Conservation (phyloP, 2,797 vertebrate genomes). For the Phrynocephalus forsythii region DNA sequence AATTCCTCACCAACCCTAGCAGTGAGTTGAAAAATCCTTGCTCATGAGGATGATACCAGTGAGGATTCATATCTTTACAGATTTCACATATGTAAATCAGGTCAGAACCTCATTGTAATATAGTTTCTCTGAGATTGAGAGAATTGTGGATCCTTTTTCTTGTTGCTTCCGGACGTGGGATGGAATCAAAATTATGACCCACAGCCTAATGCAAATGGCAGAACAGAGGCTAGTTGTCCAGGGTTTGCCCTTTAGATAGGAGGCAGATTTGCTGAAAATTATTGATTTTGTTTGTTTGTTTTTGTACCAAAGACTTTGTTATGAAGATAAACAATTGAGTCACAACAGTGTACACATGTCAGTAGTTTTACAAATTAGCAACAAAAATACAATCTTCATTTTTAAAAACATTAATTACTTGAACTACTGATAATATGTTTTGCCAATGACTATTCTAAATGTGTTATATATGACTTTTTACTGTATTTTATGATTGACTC, state of each 20-base stretch:
- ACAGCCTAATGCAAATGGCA: not conserved
- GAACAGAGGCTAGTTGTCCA: not conserved
- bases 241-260: no score
- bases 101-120: not conserved
- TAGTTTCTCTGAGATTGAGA: not conserved
- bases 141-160: not conserved
- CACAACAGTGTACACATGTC: not conserved
- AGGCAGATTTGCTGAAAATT: not conserved
- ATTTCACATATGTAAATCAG: not conserved
- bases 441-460: no score
- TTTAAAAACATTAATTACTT: no score
- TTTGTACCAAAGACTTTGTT: not conserved
- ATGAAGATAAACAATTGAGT: not conserved
- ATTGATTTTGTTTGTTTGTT: no score
- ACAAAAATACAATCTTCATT: no score
- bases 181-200: slow-evolving; percentile 6
- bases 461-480: no score
- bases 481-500: no score
- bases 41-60: no score
- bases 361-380: not conserved
- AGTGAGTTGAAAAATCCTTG: no score
- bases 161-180: not conserved
- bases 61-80: not conserved
- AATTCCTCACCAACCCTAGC: no score
- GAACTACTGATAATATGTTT: no score